These are phyloP conservation scores for Aplodontia rufa DNA, from an alignment of 2,113 vertebrate species.

Conservation along the genomic window DNA sequence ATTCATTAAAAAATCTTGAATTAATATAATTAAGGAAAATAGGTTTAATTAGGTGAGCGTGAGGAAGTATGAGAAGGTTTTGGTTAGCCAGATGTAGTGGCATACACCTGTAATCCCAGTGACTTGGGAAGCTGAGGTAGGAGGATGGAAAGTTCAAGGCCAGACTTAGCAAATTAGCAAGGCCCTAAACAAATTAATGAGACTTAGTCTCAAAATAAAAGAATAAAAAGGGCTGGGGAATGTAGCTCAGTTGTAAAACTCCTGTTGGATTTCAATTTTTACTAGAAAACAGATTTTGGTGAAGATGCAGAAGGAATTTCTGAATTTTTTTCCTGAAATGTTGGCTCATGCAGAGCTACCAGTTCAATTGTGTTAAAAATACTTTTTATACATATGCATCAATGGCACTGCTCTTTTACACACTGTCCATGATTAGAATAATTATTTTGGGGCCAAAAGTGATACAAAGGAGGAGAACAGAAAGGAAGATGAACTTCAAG, in stretches of 20 bases:
- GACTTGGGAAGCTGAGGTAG: too few relatives aligned
- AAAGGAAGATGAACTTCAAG: conserved; percentile 52
- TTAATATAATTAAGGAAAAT: neutral
- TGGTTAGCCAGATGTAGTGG: too few relatives aligned
- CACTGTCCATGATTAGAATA: conserved; percentile 3
- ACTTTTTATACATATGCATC: conserved; percentile 29
- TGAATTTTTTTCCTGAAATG: too few relatives aligned
- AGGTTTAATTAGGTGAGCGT: conserved; percentile 7
- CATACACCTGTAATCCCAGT: too few relatives aligned
- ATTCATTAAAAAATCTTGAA: neutral
- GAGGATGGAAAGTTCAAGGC: too few relatives aligned
- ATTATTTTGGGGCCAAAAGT: conserved; percentile 37
- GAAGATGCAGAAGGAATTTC: neutral
- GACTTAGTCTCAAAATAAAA: too few relatives aligned
- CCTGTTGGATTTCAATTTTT: too few relatives aligned
- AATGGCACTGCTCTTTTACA: neutral
- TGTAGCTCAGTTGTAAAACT: too few relatives aligned
- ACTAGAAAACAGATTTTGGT: neutral
- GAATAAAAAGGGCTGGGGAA: too few relatives aligned
- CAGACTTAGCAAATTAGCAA: too few relatives aligned
- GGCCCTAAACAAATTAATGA: too few relatives aligned
- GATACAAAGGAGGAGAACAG: conserved; percentile 40
- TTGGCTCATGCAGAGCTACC: neutral
- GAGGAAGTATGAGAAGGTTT: neutral
- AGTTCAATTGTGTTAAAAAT: neutral